Evolutionary conservation across 2,888 invertebrate genomes (phyloP).

Genomic region (Meloe dianella): DNA sequence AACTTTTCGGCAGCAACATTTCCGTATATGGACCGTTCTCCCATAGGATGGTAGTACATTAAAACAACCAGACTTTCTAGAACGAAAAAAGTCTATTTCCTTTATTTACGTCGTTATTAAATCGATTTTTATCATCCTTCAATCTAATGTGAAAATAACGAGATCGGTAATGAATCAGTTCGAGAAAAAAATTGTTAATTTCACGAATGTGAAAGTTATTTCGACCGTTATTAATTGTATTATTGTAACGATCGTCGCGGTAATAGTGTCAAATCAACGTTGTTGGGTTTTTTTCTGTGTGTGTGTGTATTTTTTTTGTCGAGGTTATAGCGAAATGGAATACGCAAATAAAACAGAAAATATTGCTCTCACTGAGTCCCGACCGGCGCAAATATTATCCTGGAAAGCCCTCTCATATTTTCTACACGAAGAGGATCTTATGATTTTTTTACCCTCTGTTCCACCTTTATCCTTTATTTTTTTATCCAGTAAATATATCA

Average conservation of each 20-base stretch:
- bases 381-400: conserved; percentile 3
- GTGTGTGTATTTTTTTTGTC: neutral
- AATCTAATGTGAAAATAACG: conserved; percentile 5
- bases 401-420: neutral
- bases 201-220: neutral
- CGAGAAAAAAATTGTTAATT: neutral
- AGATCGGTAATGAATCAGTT: neutral
- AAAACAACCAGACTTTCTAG: neutral
- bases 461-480: neutral
- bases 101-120: neutral
- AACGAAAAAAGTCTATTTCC: neutral
- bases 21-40: neutral
- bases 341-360: conserved; percentile 7
- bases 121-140: neutral
- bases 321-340: neutral
- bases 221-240: conserved; percentile 4
- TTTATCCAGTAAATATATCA: neutral
- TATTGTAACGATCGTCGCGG: neutral
- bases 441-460: neutral
- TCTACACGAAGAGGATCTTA: neutral
- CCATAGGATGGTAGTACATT: neutral
- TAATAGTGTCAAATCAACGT: neutral
- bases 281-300: neutral
- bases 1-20: neutral
- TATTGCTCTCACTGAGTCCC: neutral